Evolutionary conservation across 1,140 invertebrate genomes (phyloP).

Genomic region (Tetragonula clypearis): DNA sequence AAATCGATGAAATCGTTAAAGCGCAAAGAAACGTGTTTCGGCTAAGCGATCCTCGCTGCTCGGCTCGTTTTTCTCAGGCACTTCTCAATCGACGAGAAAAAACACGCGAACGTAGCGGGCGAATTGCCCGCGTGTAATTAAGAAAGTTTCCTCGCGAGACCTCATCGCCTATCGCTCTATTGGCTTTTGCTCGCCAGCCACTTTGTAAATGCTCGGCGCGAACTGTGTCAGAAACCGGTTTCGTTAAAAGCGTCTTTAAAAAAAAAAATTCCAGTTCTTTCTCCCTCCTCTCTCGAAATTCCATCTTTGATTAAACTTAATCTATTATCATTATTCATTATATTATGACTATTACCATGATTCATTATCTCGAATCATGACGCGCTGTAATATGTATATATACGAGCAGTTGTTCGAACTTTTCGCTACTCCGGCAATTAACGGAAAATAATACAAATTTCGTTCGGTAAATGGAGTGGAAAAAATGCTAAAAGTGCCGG

Average conservation of each 20-base stretch:
- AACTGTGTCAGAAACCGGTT: constrained; percentile 17
- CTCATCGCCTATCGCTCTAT: constrained; percentile 10
- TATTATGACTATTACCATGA: neutral
- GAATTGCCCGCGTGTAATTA: constrained; percentile 18
- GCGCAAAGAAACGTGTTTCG: neutral
- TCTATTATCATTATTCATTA: neutral
- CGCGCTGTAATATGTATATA: neutral
- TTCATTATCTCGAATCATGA: neutral
- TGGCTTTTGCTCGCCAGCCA: neutral
- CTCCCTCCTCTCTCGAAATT: neutral
- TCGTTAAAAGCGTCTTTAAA: neutral
- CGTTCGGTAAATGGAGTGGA: too few relatives aligned
- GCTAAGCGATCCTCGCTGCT: neutral
- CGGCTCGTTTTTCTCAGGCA: neutral
- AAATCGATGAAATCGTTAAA: neutral
- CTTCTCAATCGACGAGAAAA: neutral
- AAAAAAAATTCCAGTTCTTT: neutral
- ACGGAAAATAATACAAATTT: too few relatives aligned
- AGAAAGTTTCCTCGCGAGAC: constrained; percentile 30
- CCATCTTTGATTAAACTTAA: neutral
- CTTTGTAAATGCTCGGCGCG: neutral
- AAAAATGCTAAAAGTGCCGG: too few relatives aligned
- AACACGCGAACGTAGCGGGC: neutral
- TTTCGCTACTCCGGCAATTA: neutral
- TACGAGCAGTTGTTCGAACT: neutral